Evolutionary conservation across 1,140 invertebrate species (phyloP).

Genomic region (Pogonus chalceus): DNA sequence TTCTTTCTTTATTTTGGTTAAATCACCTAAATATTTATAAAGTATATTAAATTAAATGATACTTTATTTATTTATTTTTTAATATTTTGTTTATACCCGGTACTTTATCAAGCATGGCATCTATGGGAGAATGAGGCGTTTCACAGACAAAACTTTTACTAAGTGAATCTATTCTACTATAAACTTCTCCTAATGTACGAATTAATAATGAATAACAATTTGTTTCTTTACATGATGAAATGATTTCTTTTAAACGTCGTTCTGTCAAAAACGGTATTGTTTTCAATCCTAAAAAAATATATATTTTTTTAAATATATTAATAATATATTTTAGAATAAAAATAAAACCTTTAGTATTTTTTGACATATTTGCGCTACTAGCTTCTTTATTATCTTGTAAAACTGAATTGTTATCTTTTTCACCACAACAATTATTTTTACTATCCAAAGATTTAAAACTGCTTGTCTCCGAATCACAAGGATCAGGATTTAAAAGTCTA

Average conservation of each 20-base stretch:
- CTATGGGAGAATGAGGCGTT: constrained; percentile 36
- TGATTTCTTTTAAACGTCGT: constrained; percentile 50
- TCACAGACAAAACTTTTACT: constrained; percentile 53
- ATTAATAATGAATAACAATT: constrained; percentile 55
- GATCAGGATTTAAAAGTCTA: background rate
- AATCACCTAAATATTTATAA: constrained; percentile 33
- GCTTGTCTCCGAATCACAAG: background rate
- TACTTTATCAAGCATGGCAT: constrained; percentile 40
- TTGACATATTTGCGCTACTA: background rate
- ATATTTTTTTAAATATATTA: constrained; percentile 10
- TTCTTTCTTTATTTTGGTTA: constrained; percentile 49
- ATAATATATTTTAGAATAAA: constrained; percentile 12
- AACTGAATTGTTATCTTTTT: background rate
- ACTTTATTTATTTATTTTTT: background rate
- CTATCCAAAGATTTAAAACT: background rate
- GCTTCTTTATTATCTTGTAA: background rate
- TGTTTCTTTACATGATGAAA: constrained; percentile 51
- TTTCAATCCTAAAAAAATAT: constrained; percentile 15
- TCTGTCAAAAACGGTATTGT: constrained; percentile 51
- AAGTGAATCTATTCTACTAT: constrained; percentile 58
- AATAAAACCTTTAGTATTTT: constrained; percentile 8
- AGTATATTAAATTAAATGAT: background rate
- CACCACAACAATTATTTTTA: background rate
- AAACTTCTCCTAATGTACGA: constrained; percentile 59
- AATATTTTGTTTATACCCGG: constrained; percentile 23